These are phyloP conservation scores for Columba livia DNA, from an alignment of 2,113 vertebrate species.

Conservation along the genomic window DNA sequence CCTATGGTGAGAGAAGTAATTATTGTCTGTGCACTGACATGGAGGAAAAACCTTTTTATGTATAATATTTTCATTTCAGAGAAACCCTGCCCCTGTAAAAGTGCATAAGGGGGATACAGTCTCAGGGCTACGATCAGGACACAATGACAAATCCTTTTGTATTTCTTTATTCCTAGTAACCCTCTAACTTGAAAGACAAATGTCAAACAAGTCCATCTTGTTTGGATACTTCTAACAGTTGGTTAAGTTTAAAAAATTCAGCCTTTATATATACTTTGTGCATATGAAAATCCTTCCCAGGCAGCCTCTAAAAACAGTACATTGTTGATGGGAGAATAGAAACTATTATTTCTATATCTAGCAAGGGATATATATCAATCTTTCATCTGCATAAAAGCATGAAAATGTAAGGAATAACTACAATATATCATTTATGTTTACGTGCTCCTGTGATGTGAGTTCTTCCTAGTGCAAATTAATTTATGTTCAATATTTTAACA, in stretches of 20 bases:
- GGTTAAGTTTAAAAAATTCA: not conserved
- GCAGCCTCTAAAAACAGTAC: not conserved
- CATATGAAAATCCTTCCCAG: not conserved
- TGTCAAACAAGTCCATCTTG: not conserved
- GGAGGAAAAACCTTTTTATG: not conserved
- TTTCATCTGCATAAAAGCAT: not conserved
- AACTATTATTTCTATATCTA: not conserved
- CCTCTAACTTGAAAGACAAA: not conserved
- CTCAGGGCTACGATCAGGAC: not conserved
- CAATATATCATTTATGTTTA: not conserved
- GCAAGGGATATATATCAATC: not conserved
- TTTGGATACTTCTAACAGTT: not conserved
- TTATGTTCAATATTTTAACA: not conserved
- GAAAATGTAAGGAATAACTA: not conserved
- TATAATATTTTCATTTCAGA: not conserved
- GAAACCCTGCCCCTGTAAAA: not conserved
- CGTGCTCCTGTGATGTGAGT: not conserved
- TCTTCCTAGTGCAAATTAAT: not conserved
- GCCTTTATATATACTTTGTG: not conserved
- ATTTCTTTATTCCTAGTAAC: not conserved
- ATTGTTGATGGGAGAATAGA: not conserved
- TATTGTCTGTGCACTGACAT: not conserved
- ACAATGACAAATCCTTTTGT: not conserved
- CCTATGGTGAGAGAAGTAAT: not conserved
- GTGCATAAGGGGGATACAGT: not conserved